These are phyloP conservation scores for Cerastoderma edule DNA, from an alignment of 2,888 invertebrate genomes.

Conservation along the genomic window DNA sequence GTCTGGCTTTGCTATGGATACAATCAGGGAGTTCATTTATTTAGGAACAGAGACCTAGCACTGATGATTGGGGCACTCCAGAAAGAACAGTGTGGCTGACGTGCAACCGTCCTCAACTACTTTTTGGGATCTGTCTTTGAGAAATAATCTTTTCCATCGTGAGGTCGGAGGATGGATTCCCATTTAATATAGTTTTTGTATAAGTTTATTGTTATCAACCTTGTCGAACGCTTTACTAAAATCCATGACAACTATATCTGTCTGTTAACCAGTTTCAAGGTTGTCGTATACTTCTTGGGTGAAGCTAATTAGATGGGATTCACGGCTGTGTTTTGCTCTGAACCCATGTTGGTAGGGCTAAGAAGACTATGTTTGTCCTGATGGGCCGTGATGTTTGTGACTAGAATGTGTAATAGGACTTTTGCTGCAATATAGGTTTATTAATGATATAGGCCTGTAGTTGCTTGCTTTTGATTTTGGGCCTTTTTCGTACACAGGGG, in stretches of 20 bases:
- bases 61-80: no score
- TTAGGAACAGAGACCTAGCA: no score
- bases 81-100: no score
- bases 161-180: background rate
- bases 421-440: background rate
- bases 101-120: no score
- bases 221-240: constrained; percentile 32
- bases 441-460: constrained; percentile 5
- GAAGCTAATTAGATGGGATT: constrained; percentile 35
- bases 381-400: constrained; percentile 2
- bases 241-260: constrained; percentile 34
- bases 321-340: constrained; percentile 35
- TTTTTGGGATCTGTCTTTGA: no score
- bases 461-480: constrained; percentile 7
- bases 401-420: constrained; percentile 1
- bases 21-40: background rate
- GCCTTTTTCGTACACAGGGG: constrained; percentile 4
- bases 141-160: no score
- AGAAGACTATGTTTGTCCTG: background rate
- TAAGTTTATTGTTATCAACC: constrained; percentile 20
- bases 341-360: background rate
- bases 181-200: constrained; percentile 19
- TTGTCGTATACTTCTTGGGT: constrained; percentile 33
- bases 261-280: constrained; percentile 26
- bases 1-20: no score